Evolutionary conservation across 2,888 invertebrate species (phyloP), one percentile per base, ranked within the genome.

Genomic region (Metallyticus violacea): DNA sequence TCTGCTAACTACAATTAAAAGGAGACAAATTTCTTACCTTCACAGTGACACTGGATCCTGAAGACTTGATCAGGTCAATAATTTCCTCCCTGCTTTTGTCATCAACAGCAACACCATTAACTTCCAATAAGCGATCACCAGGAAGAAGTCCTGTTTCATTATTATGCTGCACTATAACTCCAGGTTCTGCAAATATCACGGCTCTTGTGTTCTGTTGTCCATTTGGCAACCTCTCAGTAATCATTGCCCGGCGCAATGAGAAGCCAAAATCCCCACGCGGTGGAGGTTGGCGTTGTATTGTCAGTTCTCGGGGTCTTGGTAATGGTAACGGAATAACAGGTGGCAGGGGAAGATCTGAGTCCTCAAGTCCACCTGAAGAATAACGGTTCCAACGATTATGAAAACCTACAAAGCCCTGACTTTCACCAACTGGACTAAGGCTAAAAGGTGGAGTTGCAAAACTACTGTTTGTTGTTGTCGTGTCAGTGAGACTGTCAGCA

Each of bases 251-350:
- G 6, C 98, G 94, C 88, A 99, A 93, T 88, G 98, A 98, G 90
- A 99, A 98, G 0, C 99, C 99, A 91, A 99, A 99, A 91, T 98
- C 98, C 89, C 97, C 97, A 86, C 97, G 94, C 0, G 97, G 97
- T 79, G 96, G 95, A 89, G 96, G 96, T 90, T 97, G 97, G 3
- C 97, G 93, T 89, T 95, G 95, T 88, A 98, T 96, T 0, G 95
- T 94, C 85, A 98, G 92, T 83, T 95, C 93, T 88, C 98, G 93
- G 1, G 97, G 95, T 88, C 94, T 93, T 6, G 96, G 96, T 87
- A 96, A 91, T 89, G 93, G 94, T 88, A 96, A 93, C 30, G 95
- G 94, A 88, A 94, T 93, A 85, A 97, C 94, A 28, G 94, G 93
- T 22, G 97, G 97, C 89, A 96, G 91, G 26, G 96, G 96, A 9